A percentile compares a stretch with the other conserved stretches of the same genome.
These are phyloP conservation scores for Speoplatyrhinus poulsoni DNA, from an alignment of 2,113 vertebrate genomes.

Conservation along the genomic window DNA sequence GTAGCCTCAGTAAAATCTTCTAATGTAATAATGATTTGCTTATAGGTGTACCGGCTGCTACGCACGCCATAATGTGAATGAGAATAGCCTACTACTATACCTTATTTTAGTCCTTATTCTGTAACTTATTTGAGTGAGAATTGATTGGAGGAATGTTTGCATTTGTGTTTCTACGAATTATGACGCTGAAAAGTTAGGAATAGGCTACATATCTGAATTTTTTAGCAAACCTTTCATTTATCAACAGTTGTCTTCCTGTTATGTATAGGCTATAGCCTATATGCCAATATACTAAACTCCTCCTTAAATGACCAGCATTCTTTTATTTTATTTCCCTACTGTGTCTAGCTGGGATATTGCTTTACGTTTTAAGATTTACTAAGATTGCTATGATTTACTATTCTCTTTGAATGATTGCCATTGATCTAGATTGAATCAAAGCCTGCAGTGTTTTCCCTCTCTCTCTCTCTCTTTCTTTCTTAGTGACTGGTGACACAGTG, in stretches of 20 bases:
- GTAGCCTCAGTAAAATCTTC: no score
- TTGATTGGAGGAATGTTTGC: no score
- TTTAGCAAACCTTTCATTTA: no score
- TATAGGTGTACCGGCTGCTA: no score
- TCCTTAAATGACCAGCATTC: slow-evolving; percentile 38
- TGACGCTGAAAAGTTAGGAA: no score
- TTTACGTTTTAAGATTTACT: slow-evolving; percentile 3
- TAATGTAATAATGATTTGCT: no score
- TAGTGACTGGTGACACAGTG: slow-evolving; percentile 6
- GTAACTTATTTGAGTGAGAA: no score
- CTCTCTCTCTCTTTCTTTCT: slow-evolving; percentile 4
- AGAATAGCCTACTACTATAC: no score
- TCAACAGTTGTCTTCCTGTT: not conserved
- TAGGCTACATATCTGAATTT: no score
- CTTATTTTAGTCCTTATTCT: no score
- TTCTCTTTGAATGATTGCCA: slow-evolving; percentile 17
- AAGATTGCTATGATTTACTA: not conserved
- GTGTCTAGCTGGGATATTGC: slow-evolving; percentile 25
- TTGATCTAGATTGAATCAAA: slow-evolving; percentile 23
- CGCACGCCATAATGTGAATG: no score
- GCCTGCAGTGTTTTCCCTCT: slow-evolving; percentile 1
- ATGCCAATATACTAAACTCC: slow-evolving; percentile 46
- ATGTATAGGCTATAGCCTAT: slow-evolving; percentile 24
- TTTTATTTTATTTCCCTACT: slow-evolving; percentile 33
- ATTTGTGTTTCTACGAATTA: no score